Evolutionary conservation across 2,888 invertebrate genomes (phyloP).

Genomic region (Caradrina clavipalpis): DNA sequence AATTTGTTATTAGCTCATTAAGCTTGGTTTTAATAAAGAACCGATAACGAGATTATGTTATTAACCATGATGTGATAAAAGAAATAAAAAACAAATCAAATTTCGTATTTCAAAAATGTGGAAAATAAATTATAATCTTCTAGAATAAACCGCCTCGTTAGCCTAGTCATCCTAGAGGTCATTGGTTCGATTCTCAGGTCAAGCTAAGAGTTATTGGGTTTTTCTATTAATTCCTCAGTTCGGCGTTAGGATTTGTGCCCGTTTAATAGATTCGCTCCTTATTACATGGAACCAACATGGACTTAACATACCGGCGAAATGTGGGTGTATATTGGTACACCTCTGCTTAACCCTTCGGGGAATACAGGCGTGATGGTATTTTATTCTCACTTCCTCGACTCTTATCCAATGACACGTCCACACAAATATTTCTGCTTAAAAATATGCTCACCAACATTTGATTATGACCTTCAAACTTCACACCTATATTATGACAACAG

Average conservation of each 20-base stretch:
- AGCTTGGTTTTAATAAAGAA: slow-evolving; percentile 9
- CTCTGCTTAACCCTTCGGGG: too few species aligned
- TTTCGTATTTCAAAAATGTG: not conserved
- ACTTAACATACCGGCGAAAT: too few species aligned
- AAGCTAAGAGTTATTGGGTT: too few species aligned
- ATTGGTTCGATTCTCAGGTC: too few species aligned
- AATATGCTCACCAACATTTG: slow-evolving; percentile 1
- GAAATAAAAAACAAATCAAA: not conserved
- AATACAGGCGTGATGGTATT: too few species aligned
- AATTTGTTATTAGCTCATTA: slow-evolving; percentile 29
- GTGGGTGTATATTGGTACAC: too few species aligned
- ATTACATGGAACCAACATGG: too few species aligned
- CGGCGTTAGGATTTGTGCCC: too few species aligned
- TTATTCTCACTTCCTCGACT: slow-evolving; percentile 6
- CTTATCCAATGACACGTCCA: slow-evolving; percentile 16
- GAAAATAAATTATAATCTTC: not conserved
- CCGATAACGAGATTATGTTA: not conserved
- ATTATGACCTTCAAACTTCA: slow-evolving; percentile 9
- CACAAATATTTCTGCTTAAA: slow-evolving; percentile 10
- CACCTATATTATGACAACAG: not conserved
- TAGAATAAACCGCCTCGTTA: too few species aligned
- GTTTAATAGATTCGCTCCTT: too few species aligned
- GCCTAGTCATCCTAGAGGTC: too few species aligned
- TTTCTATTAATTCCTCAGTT: too few species aligned
- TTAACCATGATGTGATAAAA: not conserved